phyloP scores from a whole-genome alignment of 2,888 invertebrate species.

The Lapara coniferarum region DNA sequence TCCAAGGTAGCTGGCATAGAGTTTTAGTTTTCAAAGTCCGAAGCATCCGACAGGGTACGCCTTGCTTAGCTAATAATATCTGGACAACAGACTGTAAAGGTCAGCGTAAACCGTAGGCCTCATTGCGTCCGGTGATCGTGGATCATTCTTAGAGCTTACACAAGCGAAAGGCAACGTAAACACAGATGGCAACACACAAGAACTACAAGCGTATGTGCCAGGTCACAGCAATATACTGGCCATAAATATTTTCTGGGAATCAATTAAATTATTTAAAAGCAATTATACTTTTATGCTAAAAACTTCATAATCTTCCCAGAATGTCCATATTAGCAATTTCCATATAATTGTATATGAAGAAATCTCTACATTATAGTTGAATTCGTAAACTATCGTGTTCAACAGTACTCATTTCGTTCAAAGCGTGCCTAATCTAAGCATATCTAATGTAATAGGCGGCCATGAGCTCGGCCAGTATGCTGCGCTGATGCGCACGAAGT shows the following conservation, averaged over 20 bases:
- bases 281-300: background rate
- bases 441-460: slow-evolving; percentile 15
- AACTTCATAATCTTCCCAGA: background rate
- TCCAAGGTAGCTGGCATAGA: too few relatives aligned
- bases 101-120: slow-evolving; percentile 10
- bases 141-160: slow-evolving; percentile 14
- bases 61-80: slow-evolving; percentile 12
- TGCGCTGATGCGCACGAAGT: slow-evolving; percentile 13
- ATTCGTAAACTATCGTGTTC: slow-evolving; percentile 10
- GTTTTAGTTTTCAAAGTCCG: too few relatives aligned
- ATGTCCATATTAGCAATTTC: background rate
- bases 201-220: slow-evolving; percentile 3
- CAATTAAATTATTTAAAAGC: background rate
- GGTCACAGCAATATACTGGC: slow-evolving; percentile 1
- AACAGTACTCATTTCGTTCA: slow-evolving; percentile 10
- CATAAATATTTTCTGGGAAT: slow-evolving; percentile 1
- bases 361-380: slow-evolving; percentile 12
- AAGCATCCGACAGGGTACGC: too few relatives aligned
- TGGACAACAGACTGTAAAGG: slow-evolving; percentile 21
- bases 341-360: background rate
- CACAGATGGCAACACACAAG: slow-evolving; percentile 12
- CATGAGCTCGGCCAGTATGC: slow-evolving; percentile 19
- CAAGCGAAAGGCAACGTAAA: slow-evolving; percentile 23
- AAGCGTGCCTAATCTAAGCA: slow-evolving; percentile 23
- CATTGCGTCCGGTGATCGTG: slow-evolving; percentile 20